Evolutionary conservation across 2,888 invertebrate species (phyloP).

Genomic region (Oasisia sp.): DNA sequence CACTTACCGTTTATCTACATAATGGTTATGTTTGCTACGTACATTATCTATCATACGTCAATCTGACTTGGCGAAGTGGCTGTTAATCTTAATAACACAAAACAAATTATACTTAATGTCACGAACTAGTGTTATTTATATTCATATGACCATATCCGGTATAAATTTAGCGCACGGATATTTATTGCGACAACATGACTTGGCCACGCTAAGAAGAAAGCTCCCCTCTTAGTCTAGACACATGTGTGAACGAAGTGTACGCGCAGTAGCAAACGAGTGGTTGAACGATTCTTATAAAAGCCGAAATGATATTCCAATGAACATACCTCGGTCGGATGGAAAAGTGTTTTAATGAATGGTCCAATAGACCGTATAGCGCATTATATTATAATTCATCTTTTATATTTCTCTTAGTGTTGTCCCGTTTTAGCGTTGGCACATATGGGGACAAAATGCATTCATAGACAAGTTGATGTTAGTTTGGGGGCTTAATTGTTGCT

Average conservation of each 20-base stretch:
- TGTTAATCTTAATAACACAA: neutral
- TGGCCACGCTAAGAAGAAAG: neutral
- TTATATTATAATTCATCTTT: too few relatives aligned
- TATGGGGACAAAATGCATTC: too few relatives aligned
- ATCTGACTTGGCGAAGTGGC: neutral
- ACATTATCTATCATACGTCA: neutral
- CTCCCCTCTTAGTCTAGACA: too few relatives aligned
- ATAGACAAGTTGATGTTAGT: neutral
- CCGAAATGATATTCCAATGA: too few relatives aligned
- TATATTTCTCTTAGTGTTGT: too few relatives aligned
- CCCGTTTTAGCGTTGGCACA: too few relatives aligned
- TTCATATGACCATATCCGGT: neutral
- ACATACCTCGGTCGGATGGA: too few relatives aligned
- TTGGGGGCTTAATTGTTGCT: neutral
- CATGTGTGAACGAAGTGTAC: too few relatives aligned
- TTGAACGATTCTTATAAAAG: too few relatives aligned
- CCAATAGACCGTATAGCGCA: too few relatives aligned
- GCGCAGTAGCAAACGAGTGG: too few relatives aligned
- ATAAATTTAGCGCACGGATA: neutral
- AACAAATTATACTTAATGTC: neutral
- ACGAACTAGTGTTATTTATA: neutral
- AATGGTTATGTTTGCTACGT: neutral
- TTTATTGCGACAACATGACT: neutral
- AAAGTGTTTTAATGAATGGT: too few relatives aligned
- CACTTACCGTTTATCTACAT: neutral